A percentile compares a stretch with the other conserved stretches of the same genome.
phyloP scores from a whole-genome alignment of 2,797 vertebrate genomes.

The Uromys caudimaculatus region DNA sequence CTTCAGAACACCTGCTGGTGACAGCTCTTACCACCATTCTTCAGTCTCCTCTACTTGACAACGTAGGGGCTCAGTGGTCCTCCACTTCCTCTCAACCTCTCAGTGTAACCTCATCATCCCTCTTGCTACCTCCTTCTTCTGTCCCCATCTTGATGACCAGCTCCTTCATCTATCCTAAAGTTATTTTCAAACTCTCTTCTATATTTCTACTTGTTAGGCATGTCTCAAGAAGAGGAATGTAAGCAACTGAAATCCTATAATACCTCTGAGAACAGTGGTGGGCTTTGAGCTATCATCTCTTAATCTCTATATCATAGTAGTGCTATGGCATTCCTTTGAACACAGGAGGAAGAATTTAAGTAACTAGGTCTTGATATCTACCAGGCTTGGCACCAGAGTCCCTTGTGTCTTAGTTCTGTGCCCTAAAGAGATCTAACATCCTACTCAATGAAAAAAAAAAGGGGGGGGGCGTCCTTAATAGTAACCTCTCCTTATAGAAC shows the following conservation, averaged over 20 bases:
- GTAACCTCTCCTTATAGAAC: not conserved
- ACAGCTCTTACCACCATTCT: not conserved
- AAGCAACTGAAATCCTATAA: not conserved
- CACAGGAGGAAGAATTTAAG: not conserved
- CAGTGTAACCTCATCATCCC: not conserved
- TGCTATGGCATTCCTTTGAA: not conserved
- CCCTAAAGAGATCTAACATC: not conserved
- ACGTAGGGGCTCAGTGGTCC: not conserved
- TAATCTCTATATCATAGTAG: not conserved
- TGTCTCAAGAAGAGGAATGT: not conserved
- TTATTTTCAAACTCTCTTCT: not conserved
- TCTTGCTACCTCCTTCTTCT: not conserved
- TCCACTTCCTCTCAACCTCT: not conserved
- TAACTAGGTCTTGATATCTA: not conserved
- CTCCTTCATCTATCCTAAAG: not conserved
- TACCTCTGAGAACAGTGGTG: not conserved
- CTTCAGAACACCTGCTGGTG: not conserved
- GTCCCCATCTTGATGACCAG: not conserved
- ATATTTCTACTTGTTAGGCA: not conserved
- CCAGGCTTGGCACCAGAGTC: not conserved
- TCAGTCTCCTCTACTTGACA: not conserved
- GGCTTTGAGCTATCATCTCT: not conserved
- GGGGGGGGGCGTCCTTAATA: not conserved
- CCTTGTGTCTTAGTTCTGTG: not conserved
- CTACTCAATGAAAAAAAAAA: not conserved